Conservation (phyloP, 2,797 vertebrate species). For the Cuculus canorus region DNA sequence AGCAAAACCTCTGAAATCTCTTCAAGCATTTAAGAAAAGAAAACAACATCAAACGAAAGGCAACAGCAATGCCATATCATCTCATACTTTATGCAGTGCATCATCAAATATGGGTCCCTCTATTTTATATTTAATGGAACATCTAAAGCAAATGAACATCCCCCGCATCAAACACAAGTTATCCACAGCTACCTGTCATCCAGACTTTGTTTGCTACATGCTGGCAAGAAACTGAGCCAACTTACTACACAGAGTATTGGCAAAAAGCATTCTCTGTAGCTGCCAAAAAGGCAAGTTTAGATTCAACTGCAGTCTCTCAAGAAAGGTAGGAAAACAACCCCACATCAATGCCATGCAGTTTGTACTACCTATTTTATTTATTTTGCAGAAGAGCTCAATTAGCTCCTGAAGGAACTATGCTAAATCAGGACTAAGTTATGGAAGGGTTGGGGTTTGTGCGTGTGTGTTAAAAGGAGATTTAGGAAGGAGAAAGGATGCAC, state of each 20-base stretch:
- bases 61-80: constrained; percentile 26
- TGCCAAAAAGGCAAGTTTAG: constrained; percentile 16
- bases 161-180: background rate
- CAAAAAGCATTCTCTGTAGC: background rate
- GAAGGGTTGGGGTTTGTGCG: background rate
- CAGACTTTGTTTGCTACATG: background rate
- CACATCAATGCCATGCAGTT: background rate
- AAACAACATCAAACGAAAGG: constrained; percentile 26
- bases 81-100: background rate
- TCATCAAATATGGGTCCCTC: background rate
- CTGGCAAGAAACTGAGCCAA: background rate
- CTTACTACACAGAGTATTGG: constrained; percentile 11
- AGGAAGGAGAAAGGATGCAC: background rate
- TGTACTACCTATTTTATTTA: background rate
- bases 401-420: background rate
- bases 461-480: background rate
- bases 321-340: background rate
- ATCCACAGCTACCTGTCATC: background rate
- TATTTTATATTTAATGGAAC: background rate
- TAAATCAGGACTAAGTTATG: background rate
- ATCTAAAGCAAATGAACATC: background rate
- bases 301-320: background rate
- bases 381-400: background rate
- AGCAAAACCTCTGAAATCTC: constrained; percentile 13
- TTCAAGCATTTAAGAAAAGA: constrained; percentile 28